phyloP scores from a whole-genome alignment of 64 coral and sea anemone species.

The Montipora sp. region DNA sequence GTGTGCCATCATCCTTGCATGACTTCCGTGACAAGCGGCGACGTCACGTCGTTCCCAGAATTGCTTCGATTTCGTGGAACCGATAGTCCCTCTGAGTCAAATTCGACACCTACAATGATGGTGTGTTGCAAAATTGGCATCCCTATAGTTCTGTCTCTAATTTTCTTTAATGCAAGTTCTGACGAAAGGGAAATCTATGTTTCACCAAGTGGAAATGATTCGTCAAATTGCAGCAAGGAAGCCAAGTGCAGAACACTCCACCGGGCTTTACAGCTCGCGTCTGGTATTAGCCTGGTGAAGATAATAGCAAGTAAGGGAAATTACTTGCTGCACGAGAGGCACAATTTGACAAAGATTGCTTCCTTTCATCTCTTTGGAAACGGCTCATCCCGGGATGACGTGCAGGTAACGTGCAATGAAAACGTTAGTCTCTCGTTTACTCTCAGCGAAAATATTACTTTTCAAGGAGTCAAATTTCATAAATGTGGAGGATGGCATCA shows the following conservation, averaged over 20 bases:
- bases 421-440: constrained; percentile 78
- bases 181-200: too few species aligned
- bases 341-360: constrained; percentile 23
- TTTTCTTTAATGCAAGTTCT: too few species aligned
- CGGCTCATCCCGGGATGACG: constrained; percentile 9
- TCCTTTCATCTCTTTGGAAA: constrained; percentile 60
- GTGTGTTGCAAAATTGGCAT: too few species aligned
- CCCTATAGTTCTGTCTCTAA: too few species aligned
- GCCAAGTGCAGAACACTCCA: constrained; percentile 38
- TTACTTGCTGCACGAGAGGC: constrained; percentile 35
- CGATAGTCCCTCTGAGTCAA: too few species aligned
- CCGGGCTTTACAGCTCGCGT: neutral
- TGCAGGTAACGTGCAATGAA: constrained; percentile 49
- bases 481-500: constrained; percentile 81
- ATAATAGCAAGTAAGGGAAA: constrained; percentile 48
- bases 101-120: too few species aligned
- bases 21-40: too few species aligned
- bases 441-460: constrained; percentile 56
- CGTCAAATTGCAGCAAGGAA: constrained; percentile 9
- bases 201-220: constrained; percentile 25
- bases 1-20: too few species aligned
- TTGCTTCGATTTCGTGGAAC: too few species aligned
- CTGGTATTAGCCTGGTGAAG: neutral
- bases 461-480: constrained; percentile 42
- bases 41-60: too few species aligned